phyloP scores from a whole-genome alignment of 2,113 vertebrate genomes.

The Spea multiplicata region DNA sequence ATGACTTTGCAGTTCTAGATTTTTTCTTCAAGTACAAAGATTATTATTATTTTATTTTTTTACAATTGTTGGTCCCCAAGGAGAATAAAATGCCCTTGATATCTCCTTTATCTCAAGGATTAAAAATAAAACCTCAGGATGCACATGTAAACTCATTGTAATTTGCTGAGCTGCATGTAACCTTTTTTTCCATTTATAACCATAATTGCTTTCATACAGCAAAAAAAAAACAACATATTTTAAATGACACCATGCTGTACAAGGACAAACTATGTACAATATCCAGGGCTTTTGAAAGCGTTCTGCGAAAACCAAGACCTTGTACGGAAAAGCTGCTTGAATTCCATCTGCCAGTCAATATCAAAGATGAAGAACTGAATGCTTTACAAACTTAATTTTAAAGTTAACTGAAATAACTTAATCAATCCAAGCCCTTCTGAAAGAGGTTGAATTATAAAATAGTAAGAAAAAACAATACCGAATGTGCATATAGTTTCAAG shows the following conservation, averaged over 20 bases:
- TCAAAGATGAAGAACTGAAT: constrained; percentile 45
- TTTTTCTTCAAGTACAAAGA: background rate
- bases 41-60: too few species aligned
- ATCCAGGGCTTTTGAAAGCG: constrained; percentile 50
- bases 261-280: constrained; percentile 50
- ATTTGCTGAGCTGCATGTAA: constrained; percentile 53
- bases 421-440: background rate
- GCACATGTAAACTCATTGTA: constrained; percentile 55
- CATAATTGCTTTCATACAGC: constrained; percentile 55
- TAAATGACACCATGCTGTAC: constrained; percentile 50
- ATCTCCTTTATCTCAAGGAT: constrained; percentile 56
- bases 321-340: constrained; percentile 47
- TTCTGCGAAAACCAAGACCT: constrained; percentile 43
- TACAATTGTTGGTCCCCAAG: background rate
- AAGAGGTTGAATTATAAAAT: too few species aligned
- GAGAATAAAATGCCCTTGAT: constrained; percentile 54
- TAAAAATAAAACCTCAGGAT: constrained; percentile 49
- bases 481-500: too few species aligned
- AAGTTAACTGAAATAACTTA: constrained; percentile 31
- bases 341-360: constrained; percentile 37
- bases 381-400: constrained; percentile 15
- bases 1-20: constrained; percentile 23
- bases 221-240: constrained; percentile 52
- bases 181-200: constrained; percentile 51
- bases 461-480: too few species aligned